Evolutionary conservation across 2,888 invertebrate genomes (phyloP).

Genomic region (Heliconius erato): DNA sequence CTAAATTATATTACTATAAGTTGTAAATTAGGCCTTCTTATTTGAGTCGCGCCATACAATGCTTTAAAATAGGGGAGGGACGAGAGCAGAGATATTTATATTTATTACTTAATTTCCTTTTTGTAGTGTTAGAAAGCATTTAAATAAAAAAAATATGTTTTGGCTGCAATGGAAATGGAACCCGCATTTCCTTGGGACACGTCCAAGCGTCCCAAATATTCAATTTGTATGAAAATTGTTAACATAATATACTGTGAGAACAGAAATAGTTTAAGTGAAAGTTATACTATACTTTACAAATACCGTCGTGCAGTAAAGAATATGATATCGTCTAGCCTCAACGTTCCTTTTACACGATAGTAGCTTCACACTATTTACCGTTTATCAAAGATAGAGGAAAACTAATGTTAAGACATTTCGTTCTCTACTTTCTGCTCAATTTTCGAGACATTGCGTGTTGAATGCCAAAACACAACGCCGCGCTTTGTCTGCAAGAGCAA

Average conservation of each 20-base stretch:
- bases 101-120: not conserved
- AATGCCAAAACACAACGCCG: not conserved
- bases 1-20: too few relatives aligned
- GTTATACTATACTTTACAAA: not conserved
- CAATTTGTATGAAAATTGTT: constrained; percentile 12
- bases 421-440: not conserved
- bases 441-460: not conserved
- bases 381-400: not conserved
- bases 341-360: not conserved
- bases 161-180: not conserved
- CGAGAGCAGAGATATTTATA: not conserved
- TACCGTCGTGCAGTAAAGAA: not conserved
- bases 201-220: not conserved
- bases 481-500: too few relatives aligned
- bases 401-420: not conserved
- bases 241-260: not conserved
- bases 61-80: too few relatives aligned
- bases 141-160: not conserved
- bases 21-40: too few relatives aligned
- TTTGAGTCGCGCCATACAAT: too few relatives aligned
- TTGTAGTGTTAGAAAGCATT: not conserved
- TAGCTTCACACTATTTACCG: not conserved
- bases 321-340: too few relatives aligned
- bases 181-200: not conserved
- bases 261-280: not conserved